Percentiles rank a stretch among this genome's conserved stretches.
Conservation (phyloP, 1,140 invertebrate genomes). For the Bombus waltoni region DNA sequence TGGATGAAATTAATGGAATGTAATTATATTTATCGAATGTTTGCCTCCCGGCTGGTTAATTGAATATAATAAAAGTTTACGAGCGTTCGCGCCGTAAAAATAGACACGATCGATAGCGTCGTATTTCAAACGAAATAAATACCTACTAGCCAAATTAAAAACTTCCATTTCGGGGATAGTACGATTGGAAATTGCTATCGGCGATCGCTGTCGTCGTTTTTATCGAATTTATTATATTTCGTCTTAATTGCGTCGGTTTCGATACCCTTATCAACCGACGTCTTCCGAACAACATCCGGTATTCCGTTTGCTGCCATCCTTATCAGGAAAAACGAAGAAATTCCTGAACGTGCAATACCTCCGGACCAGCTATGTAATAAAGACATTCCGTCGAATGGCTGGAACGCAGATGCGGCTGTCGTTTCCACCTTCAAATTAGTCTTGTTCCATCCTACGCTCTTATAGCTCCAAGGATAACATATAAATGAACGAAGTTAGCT, state of each 20-base stretch:
- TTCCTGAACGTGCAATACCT: conserved; percentile 62
- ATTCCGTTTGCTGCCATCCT: conserved; percentile 50
- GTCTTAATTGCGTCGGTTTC: conserved; percentile 25
- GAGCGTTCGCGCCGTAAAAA: background rate
- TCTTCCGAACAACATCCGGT: conserved; percentile 35
- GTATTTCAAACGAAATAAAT: background rate
- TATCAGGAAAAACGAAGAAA: conserved; percentile 63
- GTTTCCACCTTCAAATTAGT: conserved; percentile 60
- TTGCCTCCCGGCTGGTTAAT: background rate
- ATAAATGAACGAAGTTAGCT: background rate
- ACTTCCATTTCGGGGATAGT: background rate
- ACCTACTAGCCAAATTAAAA: background rate
- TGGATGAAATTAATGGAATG: background rate
- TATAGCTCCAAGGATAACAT: background rate
- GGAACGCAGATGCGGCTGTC: conserved; percentile 65
- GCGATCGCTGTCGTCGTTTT: no score
- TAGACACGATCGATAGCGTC: background rate
- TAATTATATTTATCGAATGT: conserved; percentile 8
- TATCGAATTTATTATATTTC: background rate
- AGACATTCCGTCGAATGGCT: conserved; percentile 66
- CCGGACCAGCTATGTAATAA: conserved; percentile 67
- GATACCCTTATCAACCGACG: conserved; percentile 17
- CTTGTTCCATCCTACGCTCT: conserved; percentile 22
- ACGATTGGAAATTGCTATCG: background rate
- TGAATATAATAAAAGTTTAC: conserved; percentile 8